Evolutionary conservation across 2,113 vertebrate species (phyloP), one percentile per base, ranked within the genome.

Genomic region (Notarius quadriscutis): DNA sequence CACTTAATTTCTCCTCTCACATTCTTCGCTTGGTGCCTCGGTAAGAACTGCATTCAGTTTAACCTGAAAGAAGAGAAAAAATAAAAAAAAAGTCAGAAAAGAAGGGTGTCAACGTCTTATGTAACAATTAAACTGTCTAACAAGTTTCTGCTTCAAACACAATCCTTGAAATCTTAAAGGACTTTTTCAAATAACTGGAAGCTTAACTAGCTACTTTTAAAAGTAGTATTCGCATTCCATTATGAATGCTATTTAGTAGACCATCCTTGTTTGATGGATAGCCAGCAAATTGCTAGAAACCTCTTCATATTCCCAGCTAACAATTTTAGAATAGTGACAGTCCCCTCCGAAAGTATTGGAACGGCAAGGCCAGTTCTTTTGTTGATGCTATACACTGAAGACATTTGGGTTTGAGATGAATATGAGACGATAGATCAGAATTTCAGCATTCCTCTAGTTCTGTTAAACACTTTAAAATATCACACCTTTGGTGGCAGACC

Each of bases 31-130:
- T 81, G 63, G 62, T 82, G 51, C 20, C 22, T 62, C 41, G 10
- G 22, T 15, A 72, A 77, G 7, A 85, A 78, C 15, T 7, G 41
- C 11, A 50, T 14, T 87, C 85, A 85, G 34, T 82, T 69, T 48
- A 89, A 86, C 85, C 93, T 94, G 88, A 87, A 91, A 91, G 79
- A 89, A 53, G 84, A 80, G 15, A 41, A 12, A 84, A 11, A 17
- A 88, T 69, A n/a, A 50, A n/a, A n/a, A 57, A 79, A 14, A 78
- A 27, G 8, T 27, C 12, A 53, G 22, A 72, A 25, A 10, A 50
- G 18, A n/a, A n/a, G 11, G 11, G 12, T 53, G 10, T 7, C 48
- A 51, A n/a, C 1, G 0, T 9, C 34, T 71, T 71, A 71, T 17
- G 7, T 74, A 78, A 77, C 14, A 25, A 25, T 77, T 14, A 25